phyloP scores from a whole-genome alignment of 2,113 vertebrate species.

The Poeciliopsis prolifica region DNA sequence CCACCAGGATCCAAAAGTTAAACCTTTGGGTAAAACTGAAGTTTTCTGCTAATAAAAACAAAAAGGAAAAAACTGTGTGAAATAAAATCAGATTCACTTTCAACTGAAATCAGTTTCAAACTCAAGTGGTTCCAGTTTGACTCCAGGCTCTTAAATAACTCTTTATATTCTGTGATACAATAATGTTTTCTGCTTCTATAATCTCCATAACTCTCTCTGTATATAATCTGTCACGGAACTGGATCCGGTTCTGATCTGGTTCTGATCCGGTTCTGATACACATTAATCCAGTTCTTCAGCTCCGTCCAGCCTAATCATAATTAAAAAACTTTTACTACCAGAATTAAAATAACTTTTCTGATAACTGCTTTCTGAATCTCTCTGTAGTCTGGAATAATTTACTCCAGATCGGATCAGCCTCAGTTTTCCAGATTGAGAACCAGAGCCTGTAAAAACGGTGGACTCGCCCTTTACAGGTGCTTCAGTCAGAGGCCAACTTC shows the following conservation, averaged over 20 bases:
- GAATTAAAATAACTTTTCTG: not conserved
- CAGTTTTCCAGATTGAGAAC: not conserved
- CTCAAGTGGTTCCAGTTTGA: not conserved
- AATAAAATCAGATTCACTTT: too few relatives aligned
- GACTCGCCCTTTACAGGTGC: not conserved
- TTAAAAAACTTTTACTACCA: not conserved
- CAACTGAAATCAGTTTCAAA: not conserved
- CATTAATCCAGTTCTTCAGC: not conserved
- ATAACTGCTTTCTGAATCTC: too few relatives aligned
- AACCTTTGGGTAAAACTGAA: too few relatives aligned
- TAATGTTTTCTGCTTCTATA: not conserved
- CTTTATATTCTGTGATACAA: not conserved
- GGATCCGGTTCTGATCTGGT: too few relatives aligned
- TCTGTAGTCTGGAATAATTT: too few relatives aligned
- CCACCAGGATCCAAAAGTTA: too few relatives aligned
- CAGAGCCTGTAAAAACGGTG: not conserved
- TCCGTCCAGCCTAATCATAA: not conserved
- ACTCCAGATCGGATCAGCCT: not conserved
- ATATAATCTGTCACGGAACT: not conserved
- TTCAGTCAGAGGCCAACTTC: not conserved
- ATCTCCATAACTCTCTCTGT: not conserved
- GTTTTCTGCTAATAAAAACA: too few relatives aligned
- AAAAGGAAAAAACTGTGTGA: too few relatives aligned
- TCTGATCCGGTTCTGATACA: too few relatives aligned
- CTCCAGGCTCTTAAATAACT: not conserved